phyloP scores from a whole-genome alignment of 2,888 invertebrate genomes.

The Brachynemurus nebulosus region DNA sequence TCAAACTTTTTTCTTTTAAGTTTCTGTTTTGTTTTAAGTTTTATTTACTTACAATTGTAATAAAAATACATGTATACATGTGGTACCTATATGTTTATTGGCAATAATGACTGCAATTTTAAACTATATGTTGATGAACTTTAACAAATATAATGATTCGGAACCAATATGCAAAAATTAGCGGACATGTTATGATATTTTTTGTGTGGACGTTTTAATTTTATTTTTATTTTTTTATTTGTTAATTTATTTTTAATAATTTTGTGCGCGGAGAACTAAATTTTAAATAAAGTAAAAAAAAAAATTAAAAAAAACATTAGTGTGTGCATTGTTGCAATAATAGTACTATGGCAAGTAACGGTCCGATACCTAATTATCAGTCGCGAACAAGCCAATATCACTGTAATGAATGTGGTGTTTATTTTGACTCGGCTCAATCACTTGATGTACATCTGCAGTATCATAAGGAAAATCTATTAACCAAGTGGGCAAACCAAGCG shows the following conservation, averaged over 20 bases:
- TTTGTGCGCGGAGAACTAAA: neutral
- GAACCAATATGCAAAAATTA: neutral
- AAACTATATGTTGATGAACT: neutral
- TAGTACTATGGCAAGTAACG: conserved; percentile 35
- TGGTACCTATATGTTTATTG: too few species aligned
- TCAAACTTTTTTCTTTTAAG: conserved; percentile 29
- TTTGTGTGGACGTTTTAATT: neutral
- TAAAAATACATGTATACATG: conserved; percentile 14
- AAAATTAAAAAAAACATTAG: neutral
- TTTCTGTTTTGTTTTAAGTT: conserved; percentile 23
- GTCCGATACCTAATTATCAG: conserved; percentile 34
- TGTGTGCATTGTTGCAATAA: neutral
- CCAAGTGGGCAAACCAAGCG: conserved; percentile 53
- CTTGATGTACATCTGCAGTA: conserved; percentile 68
- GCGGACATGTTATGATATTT: neutral
- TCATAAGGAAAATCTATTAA: conserved; percentile 61
- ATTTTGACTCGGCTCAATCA: conserved; percentile 60
- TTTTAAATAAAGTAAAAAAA: neutral
- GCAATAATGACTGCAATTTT: too few species aligned
- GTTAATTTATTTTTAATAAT: neutral
- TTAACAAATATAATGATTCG: neutral
- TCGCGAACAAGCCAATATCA: too few species aligned
- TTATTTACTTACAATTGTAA: conserved; percentile 17
- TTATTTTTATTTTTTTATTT: neutral
- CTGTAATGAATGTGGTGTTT: conserved; percentile 63